Percentiles rank a stretch among this genome's conserved stretches.
Evolutionary conservation across 2,888 invertebrate genomes (phyloP).

Genomic region (Xestoiulus laeticollis): DNA sequence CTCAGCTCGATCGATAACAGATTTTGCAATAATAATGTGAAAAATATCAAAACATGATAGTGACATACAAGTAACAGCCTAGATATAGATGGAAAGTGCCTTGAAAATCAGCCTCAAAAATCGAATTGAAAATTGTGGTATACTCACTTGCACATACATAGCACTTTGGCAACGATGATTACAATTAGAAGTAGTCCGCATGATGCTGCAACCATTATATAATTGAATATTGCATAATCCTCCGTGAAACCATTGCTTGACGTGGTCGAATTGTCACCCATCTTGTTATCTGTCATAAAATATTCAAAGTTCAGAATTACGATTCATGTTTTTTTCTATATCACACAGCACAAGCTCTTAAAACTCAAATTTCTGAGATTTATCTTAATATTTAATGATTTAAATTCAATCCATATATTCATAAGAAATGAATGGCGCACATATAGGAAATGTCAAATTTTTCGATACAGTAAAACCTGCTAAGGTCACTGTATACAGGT

Average conservation of each 20-base stretch:
- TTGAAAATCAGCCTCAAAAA: neutral
- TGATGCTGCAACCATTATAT: slow-evolving; percentile 52
- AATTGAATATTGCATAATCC: slow-evolving; percentile 51
- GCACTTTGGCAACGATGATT: slow-evolving; percentile 44
- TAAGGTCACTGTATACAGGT: too few relatives aligned
- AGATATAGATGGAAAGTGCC: neutral
- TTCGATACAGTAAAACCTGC: too few relatives aligned
- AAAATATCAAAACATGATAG: neutral
- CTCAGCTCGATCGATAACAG: neutral
- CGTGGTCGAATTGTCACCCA: slow-evolving; percentile 30
- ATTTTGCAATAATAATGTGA: neutral
- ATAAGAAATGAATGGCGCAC: too few relatives aligned
- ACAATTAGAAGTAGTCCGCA: slow-evolving; percentile 51
- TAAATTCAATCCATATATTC: too few relatives aligned
- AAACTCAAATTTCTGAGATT: too few relatives aligned
- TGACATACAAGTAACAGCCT: neutral
- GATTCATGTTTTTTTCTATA: too few relatives aligned
- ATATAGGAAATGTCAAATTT: too few relatives aligned
- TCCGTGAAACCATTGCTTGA: slow-evolving; percentile 41
- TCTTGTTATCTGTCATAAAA: neutral
- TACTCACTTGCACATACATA: slow-evolving; percentile 54
- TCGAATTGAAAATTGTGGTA: neutral
- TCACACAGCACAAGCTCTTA: too few relatives aligned
- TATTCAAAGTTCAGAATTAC: too few relatives aligned
- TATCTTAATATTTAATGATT: too few relatives aligned